Base-by-base conservation (phyloP, 2,797 vertebrate genomes). In the Malurus splendens region DNA sequence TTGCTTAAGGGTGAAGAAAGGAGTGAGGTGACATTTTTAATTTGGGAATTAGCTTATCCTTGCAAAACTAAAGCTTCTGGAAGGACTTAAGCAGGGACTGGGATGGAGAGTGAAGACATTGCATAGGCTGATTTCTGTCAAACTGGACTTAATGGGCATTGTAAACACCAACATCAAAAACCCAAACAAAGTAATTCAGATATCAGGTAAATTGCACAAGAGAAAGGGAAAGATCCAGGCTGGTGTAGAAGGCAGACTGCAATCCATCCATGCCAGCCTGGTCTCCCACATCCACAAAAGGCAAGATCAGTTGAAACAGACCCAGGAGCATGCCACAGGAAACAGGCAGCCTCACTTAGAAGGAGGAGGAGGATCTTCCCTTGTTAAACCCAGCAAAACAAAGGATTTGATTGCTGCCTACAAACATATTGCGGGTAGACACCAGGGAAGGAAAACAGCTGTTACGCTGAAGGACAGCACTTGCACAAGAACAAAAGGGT, bases 361-460 rank as follows among this genome's bases (percentile, higher is more conserved):
- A 66, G 57, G 16, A 82, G 56, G n/a, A 84, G 76, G 76, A 87
- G 82, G 76, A 91, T 61, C 79, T 82, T 18, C 47, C 57, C 76
- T 71, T 78, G 79, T 93, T 87, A 85, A 93, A 87, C 41, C 70
- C 64, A 57, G 52, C 80, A 83, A 83, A 89, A 94, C 87, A 94
- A 91, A 95, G 64, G 81, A 73, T 91, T 57, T 93, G 92, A 86
- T 82, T 93, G 81, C 91, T 87, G 74, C 52, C 54, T 93, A 41
- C 84, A 92, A 88, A 82, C 60, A 74, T 79, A 67, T 18, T 79
- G 74, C 71, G 76, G 67, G 60, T 73, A 91, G 91, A 80, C 74
- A 92, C 52, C 33, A 64, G 77, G 60, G 87, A 86, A 92, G 56
- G 82, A 94, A 93, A 91, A 88, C 87, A 94, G 86, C 87, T 92